Evolutionary conservation across 1,140 invertebrate genomes (phyloP).

Genomic region (Marisa cornuarietis): DNA sequence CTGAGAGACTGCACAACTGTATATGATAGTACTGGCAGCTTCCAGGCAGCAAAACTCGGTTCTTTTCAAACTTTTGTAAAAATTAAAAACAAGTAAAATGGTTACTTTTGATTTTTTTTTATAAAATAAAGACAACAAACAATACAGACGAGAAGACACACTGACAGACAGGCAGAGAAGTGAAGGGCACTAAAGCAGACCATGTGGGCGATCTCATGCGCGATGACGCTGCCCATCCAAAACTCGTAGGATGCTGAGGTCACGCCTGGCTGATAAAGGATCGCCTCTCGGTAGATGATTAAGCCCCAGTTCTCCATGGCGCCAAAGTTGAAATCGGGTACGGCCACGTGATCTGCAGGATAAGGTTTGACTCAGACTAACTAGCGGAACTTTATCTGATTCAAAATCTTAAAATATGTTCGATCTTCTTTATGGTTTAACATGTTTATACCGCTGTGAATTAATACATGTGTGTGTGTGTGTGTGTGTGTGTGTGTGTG

Average conservation of each 20-base stretch:
- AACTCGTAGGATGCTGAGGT: constrained; percentile 78
- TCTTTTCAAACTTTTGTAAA: too few relatives aligned
- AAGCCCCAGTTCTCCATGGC: constrained; percentile 85
- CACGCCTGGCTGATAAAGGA: constrained; percentile 79
- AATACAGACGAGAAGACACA: not conserved
- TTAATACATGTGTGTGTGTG: not conserved
- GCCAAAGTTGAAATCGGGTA: constrained; percentile 60
- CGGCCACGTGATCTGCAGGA: constrained; percentile 53
- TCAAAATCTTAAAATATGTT: too few relatives aligned
- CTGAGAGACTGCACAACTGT: too few relatives aligned
- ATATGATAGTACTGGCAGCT: too few relatives aligned
- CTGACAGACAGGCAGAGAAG: not conserved
- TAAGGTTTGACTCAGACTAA: too few relatives aligned
- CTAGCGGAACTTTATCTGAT: too few relatives aligned
- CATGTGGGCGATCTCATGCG: constrained; percentile 86
- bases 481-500: not conserved
- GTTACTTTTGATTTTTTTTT: not conserved
- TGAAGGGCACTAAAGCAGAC: constrained; percentile 23
- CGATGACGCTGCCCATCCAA: constrained; percentile 78
- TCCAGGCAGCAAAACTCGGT: too few relatives aligned
- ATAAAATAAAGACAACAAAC: not conserved
- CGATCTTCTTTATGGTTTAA: too few relatives aligned
- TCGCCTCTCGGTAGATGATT: constrained; percentile 88
- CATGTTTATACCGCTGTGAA: too few relatives aligned
- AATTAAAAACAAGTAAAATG: not conserved